phyloP scores from a whole-genome alignment of 2,888 invertebrate species.

The Meteorus cinctellus region DNA sequence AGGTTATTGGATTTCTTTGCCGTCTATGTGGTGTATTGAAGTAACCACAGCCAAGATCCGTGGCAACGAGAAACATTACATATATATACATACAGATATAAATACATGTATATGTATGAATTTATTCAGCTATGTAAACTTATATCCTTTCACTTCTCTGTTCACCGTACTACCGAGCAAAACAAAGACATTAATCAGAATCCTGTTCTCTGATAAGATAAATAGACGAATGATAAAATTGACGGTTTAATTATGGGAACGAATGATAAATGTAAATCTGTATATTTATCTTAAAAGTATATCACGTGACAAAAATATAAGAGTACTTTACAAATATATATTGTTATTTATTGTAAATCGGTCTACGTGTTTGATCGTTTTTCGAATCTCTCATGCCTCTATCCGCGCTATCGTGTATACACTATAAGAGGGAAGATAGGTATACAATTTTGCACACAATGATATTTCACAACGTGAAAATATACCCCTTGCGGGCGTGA shows the following conservation, averaged over 20 bases:
- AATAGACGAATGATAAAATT: constrained; percentile 55
- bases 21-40: neutral
- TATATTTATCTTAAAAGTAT: constrained; percentile 36
- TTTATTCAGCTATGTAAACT: constrained; percentile 35
- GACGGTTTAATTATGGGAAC: constrained; percentile 59
- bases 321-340: neutral
- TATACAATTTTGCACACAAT: constrained; percentile 34
- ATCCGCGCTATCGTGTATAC: neutral
- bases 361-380: constrained; percentile 28
- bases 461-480: constrained; percentile 29
- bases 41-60: constrained; percentile 13
- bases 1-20: constrained; percentile 42
- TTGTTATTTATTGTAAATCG: constrained; percentile 16
- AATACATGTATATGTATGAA: constrained; percentile 9
- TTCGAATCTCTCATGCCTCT: constrained; percentile 21
- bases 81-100: neutral
- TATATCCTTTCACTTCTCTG: constrained; percentile 31
- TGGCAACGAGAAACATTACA: constrained; percentile 28
- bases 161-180: neutral
- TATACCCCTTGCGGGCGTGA: constrained; percentile 27
- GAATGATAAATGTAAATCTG: constrained; percentile 46
- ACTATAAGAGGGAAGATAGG: constrained; percentile 12
- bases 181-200: constrained; percentile 64
- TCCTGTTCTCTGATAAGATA: constrained; percentile 59
- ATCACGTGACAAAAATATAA: neutral